phyloP scores from a whole-genome alignment of 2,113 vertebrate species.

The Panthera leo region DNA sequence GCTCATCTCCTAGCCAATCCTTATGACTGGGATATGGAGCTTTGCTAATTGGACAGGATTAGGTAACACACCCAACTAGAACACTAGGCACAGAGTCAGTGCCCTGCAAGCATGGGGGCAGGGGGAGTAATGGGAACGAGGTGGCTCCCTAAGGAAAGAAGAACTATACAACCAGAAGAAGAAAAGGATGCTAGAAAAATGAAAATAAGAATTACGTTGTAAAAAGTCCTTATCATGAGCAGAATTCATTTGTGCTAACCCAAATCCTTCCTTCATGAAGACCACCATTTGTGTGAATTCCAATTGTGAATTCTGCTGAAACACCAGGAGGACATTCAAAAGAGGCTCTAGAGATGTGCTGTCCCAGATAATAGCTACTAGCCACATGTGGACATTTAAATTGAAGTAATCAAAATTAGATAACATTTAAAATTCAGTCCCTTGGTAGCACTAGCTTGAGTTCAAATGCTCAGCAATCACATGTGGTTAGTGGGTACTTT shows the following conservation, averaged over 20 bases:
- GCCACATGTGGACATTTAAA: background rate
- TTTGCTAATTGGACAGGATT: background rate
- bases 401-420: background rate
- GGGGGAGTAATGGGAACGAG: background rate
- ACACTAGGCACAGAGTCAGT: background rate
- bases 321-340: background rate
- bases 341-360: background rate
- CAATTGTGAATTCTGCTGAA: background rate
- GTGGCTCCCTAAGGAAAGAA: background rate
- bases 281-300: background rate
- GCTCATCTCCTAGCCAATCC: background rate
- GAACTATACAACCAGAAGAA: background rate
- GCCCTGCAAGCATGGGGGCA: fast-evolving
- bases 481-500: background rate
- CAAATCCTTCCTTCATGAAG: background rate
- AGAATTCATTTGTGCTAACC: background rate
- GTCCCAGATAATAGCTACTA: background rate
- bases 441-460: background rate
- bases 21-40: background rate
- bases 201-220: background rate
- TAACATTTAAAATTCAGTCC: background rate
- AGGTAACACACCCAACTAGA: background rate
- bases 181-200: background rate
- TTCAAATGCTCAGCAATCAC: background rate
- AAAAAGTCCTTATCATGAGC: background rate